These are phyloP conservation scores for Goniozus legneri DNA, from an alignment of 1,140 invertebrate genomes.

Conservation along the genomic window DNA sequence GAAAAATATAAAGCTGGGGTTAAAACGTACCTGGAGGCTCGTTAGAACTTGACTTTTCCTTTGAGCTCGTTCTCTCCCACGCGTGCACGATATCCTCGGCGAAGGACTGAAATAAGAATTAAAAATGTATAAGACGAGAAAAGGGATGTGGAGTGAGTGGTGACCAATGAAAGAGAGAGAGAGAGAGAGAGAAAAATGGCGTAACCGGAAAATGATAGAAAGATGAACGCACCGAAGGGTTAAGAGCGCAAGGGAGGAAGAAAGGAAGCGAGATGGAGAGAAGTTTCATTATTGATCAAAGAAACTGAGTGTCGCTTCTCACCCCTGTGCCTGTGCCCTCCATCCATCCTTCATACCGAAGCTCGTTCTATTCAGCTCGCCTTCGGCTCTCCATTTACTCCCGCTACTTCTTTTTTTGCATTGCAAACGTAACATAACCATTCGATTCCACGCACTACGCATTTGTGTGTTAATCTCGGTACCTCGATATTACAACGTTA, in stretches of 20 bases:
- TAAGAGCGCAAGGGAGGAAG: constrained; percentile 6
- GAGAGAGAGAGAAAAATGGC: constrained; percentile 8
- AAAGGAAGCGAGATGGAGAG: constrained; percentile 21
- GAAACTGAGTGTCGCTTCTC: constrained; percentile 30
- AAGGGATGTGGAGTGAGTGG: neutral
- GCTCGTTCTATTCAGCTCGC: constrained; percentile 28
- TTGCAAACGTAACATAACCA: constrained; percentile 14
- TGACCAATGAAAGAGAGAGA: constrained; percentile 3
- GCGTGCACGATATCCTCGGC: constrained; percentile 18
- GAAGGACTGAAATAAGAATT: constrained; percentile 30
- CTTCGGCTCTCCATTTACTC: constrained; percentile 31
- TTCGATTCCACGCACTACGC: constrained; percentile 9
- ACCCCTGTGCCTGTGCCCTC: no score
- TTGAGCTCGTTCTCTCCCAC: constrained; percentile 22
- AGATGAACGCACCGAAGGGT: no score
- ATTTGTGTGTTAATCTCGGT: no score
- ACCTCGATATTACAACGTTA: no score
- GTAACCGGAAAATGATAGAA: constrained; percentile 1
- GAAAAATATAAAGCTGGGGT: no score
- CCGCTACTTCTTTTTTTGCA: constrained; percentile 17
- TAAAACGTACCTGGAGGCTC: constrained; percentile 20
- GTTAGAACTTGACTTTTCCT: constrained; percentile 34
- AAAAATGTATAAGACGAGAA: constrained; percentile 30
- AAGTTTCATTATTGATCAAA: constrained; percentile 42
- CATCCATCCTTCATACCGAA: no score